phyloP scores from a whole-genome alignment of 2,113 vertebrate species.

The Azemiops feae region DNA sequence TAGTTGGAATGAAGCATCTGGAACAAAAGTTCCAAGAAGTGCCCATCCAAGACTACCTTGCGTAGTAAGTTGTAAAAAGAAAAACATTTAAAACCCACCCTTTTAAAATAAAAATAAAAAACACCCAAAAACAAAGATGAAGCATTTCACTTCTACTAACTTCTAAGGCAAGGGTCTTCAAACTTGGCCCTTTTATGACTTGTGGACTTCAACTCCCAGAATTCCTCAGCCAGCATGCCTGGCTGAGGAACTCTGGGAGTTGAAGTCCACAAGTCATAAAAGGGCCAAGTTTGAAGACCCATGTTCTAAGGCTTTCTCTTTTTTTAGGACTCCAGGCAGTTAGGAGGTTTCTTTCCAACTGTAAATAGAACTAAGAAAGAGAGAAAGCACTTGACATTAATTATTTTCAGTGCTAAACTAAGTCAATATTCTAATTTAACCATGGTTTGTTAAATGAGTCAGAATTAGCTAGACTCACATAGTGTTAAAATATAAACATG shows the following conservation, averaged over 20 bases:
- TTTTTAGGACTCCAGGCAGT: background rate
- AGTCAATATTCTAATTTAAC: background rate
- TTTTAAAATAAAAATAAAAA: background rate
- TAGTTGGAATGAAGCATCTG: background rate
- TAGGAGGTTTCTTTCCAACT: background rate
- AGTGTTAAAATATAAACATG: background rate
- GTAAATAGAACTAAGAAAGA: background rate
- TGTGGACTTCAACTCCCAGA: too few species aligned
- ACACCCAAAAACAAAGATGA: accelerated
- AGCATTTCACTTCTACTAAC: background rate
- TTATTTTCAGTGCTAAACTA: background rate
- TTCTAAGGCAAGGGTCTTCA: too few species aligned
- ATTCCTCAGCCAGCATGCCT: too few species aligned
- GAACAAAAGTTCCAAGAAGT: background rate
- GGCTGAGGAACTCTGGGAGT: too few species aligned
- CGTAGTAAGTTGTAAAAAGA: background rate
- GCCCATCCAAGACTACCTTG: background rate
- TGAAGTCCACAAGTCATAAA: too few species aligned
- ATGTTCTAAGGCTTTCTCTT: too few species aligned
- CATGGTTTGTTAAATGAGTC: background rate
- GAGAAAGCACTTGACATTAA: background rate
- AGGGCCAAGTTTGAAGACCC: too few species aligned
- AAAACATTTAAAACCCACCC: background rate
- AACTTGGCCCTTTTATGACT: too few species aligned
- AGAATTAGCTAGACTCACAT: background rate